A percentile compares a stretch with the other conserved stretches of the same genome.
These are phyloP conservation scores for Siniperca obscura DNA, from an alignment of 2,797 vertebrate species.

Conservation along the genomic window DNA sequence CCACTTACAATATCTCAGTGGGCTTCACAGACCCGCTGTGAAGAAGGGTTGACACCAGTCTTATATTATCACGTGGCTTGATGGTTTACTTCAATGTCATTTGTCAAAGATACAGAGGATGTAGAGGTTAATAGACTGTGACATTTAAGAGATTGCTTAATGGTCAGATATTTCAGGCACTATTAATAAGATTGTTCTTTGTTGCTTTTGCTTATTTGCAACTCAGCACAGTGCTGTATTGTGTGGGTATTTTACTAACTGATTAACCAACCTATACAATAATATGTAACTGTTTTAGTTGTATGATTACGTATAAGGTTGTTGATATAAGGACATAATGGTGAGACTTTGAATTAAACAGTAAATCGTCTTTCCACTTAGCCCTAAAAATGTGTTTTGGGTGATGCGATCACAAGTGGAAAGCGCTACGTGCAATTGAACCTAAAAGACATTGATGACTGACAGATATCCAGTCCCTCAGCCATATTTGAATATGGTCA, in stretches of 20 bases:
- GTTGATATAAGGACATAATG: not conserved
- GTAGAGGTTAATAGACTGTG: constrained; percentile 61
- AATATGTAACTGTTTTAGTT: not conserved
- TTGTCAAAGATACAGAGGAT: not conserved
- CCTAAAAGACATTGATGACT: not conserved
- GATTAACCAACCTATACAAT: not conserved
- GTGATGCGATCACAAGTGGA: no score
- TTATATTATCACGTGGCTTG: constrained; percentile 24
- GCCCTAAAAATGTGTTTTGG: not conserved
- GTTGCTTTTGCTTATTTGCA: constrained; percentile 37
- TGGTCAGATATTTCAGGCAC: constrained; percentile 48
- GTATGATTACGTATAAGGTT: not conserved
- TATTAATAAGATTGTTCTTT: constrained; percentile 34
- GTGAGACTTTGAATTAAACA: not conserved
- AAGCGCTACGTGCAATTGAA: no score
- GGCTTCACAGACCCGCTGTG: constrained; percentile 17
- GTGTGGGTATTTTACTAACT: constrained; percentile 8
- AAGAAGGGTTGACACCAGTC: constrained; percentile 21
- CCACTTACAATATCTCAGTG: constrained; percentile 13
- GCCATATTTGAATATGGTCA: not conserved
- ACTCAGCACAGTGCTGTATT: not conserved
- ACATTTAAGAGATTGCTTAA: constrained; percentile 64
- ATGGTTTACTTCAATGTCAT: constrained; percentile 12
- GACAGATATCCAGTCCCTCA: not conserved
- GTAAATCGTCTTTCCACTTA: not conserved